Evolutionary conservation across 2,888 invertebrate genomes (phyloP).

Genomic region (Lasioglossum figueresi): DNA sequence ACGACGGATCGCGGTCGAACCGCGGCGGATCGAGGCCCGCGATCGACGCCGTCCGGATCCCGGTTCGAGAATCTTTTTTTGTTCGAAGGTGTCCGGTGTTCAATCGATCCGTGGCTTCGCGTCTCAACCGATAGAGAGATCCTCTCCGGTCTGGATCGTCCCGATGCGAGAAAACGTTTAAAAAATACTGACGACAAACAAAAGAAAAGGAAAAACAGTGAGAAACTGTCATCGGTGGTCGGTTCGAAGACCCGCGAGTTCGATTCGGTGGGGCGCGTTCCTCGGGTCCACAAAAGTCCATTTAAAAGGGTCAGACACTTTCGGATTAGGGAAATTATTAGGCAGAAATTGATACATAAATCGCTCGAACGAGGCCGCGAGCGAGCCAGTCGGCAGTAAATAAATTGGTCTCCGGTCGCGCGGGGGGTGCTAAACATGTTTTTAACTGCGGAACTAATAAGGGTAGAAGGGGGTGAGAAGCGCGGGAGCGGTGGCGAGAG

Average conservation of each 20-base stretch:
- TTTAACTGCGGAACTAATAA: slow-evolving; percentile 66
- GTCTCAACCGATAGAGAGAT: background rate
- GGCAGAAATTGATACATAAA: slow-evolving; percentile 7
- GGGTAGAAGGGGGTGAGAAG: slow-evolving; percentile 52
- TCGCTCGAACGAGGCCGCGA: background rate
- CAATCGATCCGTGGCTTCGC: background rate
- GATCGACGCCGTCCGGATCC: slow-evolving; percentile 33
- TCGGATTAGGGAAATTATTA: slow-evolving; percentile 21
- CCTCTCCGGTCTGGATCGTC: background rate
- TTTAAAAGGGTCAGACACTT: slow-evolving; percentile 3
- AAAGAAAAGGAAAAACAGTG: background rate
- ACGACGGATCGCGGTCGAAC: slow-evolving; percentile 32
- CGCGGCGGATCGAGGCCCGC: slow-evolving; percentile 25
- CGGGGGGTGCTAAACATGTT: slow-evolving; percentile 61
- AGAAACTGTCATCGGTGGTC: background rate
- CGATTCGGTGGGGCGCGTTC: background rate
- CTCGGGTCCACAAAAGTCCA: slow-evolving; percentile 11
- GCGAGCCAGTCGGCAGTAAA: slow-evolving; percentile 57
- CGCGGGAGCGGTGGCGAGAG: slow-evolving; percentile 45
- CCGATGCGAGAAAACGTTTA: background rate
- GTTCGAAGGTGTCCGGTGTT: slow-evolving; percentile 9
- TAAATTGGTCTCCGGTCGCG: slow-evolving; percentile 57
- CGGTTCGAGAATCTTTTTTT: background rate
- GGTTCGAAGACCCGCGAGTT: background rate
- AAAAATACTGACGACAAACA: background rate